A percentile compares a stretch with the other conserved stretches of the same genome.
These are phyloP conservation scores for Pungitius pungitius DNA, from an alignment of 2,113 vertebrate genomes.

Conservation along the genomic window DNA sequence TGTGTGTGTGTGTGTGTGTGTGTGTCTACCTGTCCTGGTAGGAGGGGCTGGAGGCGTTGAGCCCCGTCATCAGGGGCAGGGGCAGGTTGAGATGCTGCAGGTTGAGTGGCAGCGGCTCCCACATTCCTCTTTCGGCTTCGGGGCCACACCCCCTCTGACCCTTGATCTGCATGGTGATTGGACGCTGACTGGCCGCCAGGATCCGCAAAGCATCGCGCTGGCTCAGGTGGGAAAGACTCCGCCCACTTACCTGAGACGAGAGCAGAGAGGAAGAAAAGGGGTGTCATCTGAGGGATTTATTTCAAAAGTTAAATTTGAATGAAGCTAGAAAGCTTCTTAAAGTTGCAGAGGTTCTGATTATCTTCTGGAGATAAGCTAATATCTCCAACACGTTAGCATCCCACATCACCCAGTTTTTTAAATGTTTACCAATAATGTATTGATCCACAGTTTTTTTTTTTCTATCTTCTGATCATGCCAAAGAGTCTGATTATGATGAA, in stretches of 20 bases:
- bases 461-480: background rate
- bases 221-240: conserved; percentile 76
- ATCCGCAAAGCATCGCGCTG: conserved; percentile 80
- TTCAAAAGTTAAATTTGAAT: background rate
- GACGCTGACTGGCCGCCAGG: conserved; percentile 78
- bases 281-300: background rate
- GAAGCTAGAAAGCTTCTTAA: background rate
- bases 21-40: conserved; percentile 77
- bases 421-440: background rate
- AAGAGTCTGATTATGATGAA: background rate
- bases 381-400: background rate
- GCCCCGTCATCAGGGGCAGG: conserved; percentile 53
- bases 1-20: too few relatives aligned
- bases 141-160: conserved; percentile 70
- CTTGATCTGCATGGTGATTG: conserved; percentile 83
- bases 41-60: conserved; percentile 57
- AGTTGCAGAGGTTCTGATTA: background rate
- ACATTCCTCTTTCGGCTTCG: conserved; percentile 67
- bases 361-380: background rate
- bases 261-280: background rate
- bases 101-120: conserved; percentile 77
- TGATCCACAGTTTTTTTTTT: background rate
- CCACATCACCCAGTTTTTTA: background rate
- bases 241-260: conserved; percentile 67
- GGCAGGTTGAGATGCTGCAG: conserved; percentile 74